Evolutionary conservation across 2,113 vertebrate species (phyloP).

Genomic region (Melanotaenia duboulayi): DNA sequence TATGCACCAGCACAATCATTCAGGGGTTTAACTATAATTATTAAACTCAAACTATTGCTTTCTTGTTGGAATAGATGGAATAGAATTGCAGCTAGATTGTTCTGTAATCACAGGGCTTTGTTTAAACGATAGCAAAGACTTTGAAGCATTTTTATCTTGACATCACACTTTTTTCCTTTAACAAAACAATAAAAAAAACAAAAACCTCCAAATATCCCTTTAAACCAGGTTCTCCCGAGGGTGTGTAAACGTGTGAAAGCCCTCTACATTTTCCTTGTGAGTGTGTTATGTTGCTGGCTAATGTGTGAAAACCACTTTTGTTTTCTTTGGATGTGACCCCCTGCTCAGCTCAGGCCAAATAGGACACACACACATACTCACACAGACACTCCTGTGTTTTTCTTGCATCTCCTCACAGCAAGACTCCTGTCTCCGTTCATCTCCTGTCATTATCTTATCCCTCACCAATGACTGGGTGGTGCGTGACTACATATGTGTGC

Average conservation of each 20-base stretch:
- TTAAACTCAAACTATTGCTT: background rate
- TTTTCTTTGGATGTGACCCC: slow-evolving; percentile 55
- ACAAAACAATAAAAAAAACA: too few species aligned
- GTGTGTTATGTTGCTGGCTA: slow-evolving; percentile 28
- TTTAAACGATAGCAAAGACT: background rate
- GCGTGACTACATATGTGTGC: slow-evolving; percentile 15
- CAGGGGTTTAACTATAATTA: background rate
- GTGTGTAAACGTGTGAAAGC: slow-evolving; percentile 37
- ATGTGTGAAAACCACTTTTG: slow-evolving; percentile 66
- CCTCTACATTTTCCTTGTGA: slow-evolving; percentile 10
- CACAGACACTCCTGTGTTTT: slow-evolving; percentile 32
- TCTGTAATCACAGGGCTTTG: background rate
- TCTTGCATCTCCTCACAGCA: slow-evolving; percentile 55
- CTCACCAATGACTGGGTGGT: slow-evolving; percentile 51
- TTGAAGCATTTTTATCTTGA: background rate
- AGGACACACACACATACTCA: slow-evolving; percentile 30
- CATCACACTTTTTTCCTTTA: background rate
- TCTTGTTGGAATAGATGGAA: background rate
- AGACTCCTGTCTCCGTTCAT: slow-evolving; percentile 44
- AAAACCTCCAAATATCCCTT: background rate
- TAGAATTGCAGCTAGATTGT: background rate
- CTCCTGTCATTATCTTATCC: slow-evolving; percentile 68
- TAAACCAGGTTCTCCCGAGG: slow-evolving; percentile 18
- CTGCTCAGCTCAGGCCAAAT: slow-evolving; percentile 27
- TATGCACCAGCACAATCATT: background rate